Evolutionary conservation across 2,113 vertebrate species (phyloP).

Genomic region (Gracilinanus agilis): DNA sequence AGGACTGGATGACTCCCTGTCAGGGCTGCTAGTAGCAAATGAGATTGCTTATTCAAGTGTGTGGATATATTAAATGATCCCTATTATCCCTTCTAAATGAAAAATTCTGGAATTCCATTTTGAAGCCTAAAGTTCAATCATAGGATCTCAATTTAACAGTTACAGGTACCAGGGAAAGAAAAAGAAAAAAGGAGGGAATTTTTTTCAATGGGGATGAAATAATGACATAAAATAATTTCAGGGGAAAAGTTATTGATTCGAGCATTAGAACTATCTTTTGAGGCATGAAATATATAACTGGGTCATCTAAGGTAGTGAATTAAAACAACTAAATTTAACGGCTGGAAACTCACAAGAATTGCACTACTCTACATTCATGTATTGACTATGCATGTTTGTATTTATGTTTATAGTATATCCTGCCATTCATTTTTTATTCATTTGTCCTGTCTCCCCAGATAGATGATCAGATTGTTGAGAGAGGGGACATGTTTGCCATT

Average conservation of each 20-base stretch:
- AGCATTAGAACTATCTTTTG: not conserved
- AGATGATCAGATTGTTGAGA: not conserved
- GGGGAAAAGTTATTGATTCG: not conserved
- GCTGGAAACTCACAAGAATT: not conserved
- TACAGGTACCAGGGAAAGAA: not conserved
- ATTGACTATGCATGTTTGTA: not conserved
- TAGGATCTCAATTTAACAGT: not conserved
- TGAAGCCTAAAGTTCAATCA: not conserved
- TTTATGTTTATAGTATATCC: not conserved
- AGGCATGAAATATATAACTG: not conserved
- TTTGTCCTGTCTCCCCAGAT: not conserved
- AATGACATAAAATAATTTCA: not conserved
- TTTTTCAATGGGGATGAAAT: not conserved
- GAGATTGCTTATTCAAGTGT: not conserved
- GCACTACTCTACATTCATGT: not conserved
- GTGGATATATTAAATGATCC: not conserved
- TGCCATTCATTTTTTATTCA: conserved; percentile 13
- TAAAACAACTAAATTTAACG: not conserved
- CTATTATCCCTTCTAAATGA: not conserved
- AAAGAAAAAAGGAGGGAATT: not conserved
- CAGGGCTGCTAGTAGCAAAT: not conserved
- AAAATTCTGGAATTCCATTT: not conserved
- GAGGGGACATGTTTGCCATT: not conserved
- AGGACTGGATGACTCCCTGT: not conserved
- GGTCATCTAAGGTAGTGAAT: not conserved